Evolutionary conservation across 2,888 invertebrate genomes (phyloP), one percentile per base, ranked within the genome.

Genomic region (Drosophila melanosoma): DNA sequence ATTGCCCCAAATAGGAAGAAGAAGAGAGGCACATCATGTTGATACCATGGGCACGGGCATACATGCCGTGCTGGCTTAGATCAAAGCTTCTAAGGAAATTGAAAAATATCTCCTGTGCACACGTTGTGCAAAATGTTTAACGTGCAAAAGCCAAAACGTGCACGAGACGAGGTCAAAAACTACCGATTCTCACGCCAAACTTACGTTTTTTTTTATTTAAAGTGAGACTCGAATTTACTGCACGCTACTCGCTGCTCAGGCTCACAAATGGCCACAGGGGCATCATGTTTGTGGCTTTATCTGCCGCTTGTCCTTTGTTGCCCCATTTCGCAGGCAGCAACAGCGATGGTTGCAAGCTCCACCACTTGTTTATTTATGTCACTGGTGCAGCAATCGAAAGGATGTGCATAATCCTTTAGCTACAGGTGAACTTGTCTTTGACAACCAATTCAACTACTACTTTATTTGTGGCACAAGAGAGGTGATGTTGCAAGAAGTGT

Each of bases 51-150:
- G 32, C 26, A 5, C 29, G 42, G 23, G 51, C 0, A 11, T 0
- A 11, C 67, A 42, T 76, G 56, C 63, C 65, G 52, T 70, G 75
- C 62, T 69, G 69, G 42, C 67, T 60, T 79, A 78, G 83, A 84
- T 85, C 85, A 87, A 85, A 87, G 75, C 79, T 72, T 80, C 83
- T 76, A 72, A 74, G 87, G 74, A 85, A 85, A 85, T 85, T 83
- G 81, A 87, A 85, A 84, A 83, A 83, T 67, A 75, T 57, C n/a
- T 38, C 38, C 26, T 23, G 38, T 62, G 62, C 78, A 75, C 58
- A 75, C 63, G 63, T 59, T 38, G 72, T 53, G 59, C 59, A 76
- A 73, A 48, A 78, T 64, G 75, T 56, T 63, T 69, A 70, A 56
- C 42, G 58, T 51, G 45, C 36, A 29, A 65, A 20, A 51, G 15